phyloP scores from a whole-genome alignment of 2,113 vertebrate genomes.

The Phylloscopus trochiloides region DNA sequence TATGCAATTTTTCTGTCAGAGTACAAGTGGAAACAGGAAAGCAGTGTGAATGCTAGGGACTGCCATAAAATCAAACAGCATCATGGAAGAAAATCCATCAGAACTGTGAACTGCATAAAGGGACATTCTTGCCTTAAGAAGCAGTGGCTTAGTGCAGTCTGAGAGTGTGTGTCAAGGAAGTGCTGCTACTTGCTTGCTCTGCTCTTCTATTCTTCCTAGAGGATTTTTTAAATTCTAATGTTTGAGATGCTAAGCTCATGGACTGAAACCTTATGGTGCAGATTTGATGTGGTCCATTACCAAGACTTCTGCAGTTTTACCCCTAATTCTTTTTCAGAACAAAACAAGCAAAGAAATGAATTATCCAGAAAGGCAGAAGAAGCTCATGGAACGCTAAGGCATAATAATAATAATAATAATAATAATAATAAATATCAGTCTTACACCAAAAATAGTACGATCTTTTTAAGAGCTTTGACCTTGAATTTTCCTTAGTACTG shows the following conservation, averaged over 20 bases:
- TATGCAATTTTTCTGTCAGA: background rate
- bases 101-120: background rate
- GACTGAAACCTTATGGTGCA: background rate
- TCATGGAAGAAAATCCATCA: background rate
- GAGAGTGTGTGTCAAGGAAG: background rate
- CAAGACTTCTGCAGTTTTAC: background rate
- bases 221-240: background rate
- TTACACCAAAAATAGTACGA: background rate
- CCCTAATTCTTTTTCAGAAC: background rate
- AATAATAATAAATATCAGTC: background rate
- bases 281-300: background rate
- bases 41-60: background rate
- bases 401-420: background rate
- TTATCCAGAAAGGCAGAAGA: background rate
- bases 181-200: background rate
- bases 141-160: background rate
- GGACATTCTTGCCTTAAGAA: background rate
- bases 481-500: background rate
- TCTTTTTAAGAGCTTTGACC: background rate
- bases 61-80: background rate
- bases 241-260: background rate
- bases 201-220: background rate
- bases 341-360: background rate
- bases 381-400: background rate
- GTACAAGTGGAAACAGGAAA: background rate